Percentiles rank a stretch among this genome's conserved stretches.
phyloP scores from a whole-genome alignment of 2,888 invertebrate species.

The Lycocerus yunnanus region DNA sequence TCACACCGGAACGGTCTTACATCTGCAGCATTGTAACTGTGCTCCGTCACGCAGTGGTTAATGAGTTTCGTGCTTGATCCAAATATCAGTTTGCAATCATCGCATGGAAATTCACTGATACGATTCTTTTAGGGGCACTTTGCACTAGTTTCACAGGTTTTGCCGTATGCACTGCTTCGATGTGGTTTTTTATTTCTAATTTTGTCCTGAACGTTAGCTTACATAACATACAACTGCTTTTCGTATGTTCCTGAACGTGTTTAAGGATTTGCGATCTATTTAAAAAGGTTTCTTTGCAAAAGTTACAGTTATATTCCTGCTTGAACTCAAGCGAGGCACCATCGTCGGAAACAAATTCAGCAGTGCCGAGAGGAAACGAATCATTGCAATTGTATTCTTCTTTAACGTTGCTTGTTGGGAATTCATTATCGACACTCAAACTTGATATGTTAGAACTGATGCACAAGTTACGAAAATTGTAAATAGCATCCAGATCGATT shows the following conservation, averaged over 20 bases:
- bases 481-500: background rate
- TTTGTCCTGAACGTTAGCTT: background rate
- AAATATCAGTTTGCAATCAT: slow-evolving; percentile 40
- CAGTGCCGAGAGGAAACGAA: slow-evolving; percentile 9
- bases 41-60: slow-evolving; percentile 39
- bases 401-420: background rate
- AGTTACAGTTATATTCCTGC: background rate
- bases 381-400: background rate
- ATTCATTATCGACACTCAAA: background rate
- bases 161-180: background rate
- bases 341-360: background rate
- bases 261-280: background rate
- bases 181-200: background rate
- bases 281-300: background rate
- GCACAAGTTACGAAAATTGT: slow-evolving; percentile 8
- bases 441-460: background rate
- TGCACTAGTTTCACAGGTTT: background rate
- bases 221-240: background rate
- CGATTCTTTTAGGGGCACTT: background rate
- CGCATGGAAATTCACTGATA: slow-evolving; percentile 34
- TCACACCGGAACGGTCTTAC: slow-evolving; percentile 45
- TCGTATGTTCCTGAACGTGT: background rate
- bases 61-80: slow-evolving; percentile 38
- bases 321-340: background rate
- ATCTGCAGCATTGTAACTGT: slow-evolving; percentile 37